Percentiles rank a stretch among this genome's conserved stretches.
These are phyloP conservation scores for Drosophila insularis DNA, from an alignment of 1,140 invertebrate species.

Conservation along the genomic window DNA sequence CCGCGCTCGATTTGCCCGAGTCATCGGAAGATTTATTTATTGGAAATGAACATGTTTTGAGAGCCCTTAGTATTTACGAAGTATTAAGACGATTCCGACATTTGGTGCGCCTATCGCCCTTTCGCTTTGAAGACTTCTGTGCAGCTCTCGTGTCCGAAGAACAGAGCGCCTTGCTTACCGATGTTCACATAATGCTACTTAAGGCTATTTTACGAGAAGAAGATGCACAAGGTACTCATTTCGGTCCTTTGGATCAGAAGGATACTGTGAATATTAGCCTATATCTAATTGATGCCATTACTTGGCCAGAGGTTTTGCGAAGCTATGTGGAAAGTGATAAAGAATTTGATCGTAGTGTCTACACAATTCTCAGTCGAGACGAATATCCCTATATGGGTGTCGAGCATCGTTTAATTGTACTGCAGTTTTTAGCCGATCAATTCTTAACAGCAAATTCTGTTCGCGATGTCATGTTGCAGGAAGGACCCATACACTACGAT, in stretches of 20 bases:
- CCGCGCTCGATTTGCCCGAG: slow-evolving; percentile 89
- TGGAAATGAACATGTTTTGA: slow-evolving; percentile 90
- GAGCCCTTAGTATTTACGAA: slow-evolving; percentile 94
- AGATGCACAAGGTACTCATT: slow-evolving; percentile 96
- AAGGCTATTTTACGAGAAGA: slow-evolving; percentile 96
- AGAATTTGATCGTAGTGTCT: slow-evolving; percentile 88
- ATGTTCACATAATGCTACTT: slow-evolving; percentile 95
- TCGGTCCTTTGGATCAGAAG: slow-evolving; percentile 97
- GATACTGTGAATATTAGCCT: slow-evolving; percentile 97
- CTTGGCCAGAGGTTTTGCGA: slow-evolving; percentile 96
- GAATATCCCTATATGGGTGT: slow-evolving; percentile 95
- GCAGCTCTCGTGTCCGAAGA: slow-evolving; percentile 95
- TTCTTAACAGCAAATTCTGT: slow-evolving; percentile 97
- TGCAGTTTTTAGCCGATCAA: slow-evolving; percentile 96
- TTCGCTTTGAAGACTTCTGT: slow-evolving; percentile 98
- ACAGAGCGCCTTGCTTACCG: slow-evolving; percentile 93
- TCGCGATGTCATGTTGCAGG: slow-evolving; percentile 95
- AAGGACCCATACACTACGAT: slow-evolving; percentile 97
- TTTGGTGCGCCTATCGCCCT: slow-evolving; percentile 94
- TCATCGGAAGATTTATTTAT: slow-evolving; percentile 96
- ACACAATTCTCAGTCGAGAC: slow-evolving; percentile 87
- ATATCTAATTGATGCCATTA: slow-evolving; percentile 95
- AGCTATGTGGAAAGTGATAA: slow-evolving; percentile 95
- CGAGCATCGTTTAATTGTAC: slow-evolving; percentile 91
- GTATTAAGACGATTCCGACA: slow-evolving; percentile 95